phyloP scores from a whole-genome alignment of 1,140 invertebrate species.

The Eufriesea mexicana region DNA sequence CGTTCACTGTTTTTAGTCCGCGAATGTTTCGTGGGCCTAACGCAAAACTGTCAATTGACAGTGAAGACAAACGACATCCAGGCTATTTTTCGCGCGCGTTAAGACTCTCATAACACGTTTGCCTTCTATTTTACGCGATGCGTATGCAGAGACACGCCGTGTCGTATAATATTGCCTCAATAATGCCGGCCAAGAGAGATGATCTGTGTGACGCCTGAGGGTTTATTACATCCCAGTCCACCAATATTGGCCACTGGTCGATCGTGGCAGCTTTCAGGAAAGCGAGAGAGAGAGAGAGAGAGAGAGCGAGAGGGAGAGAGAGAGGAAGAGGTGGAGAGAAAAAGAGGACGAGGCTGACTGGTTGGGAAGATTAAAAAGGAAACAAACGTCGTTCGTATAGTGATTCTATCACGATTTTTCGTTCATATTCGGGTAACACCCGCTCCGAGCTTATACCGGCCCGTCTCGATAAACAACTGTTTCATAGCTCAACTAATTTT shows the following conservation, averaged over 20 bases:
- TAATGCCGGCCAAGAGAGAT: slow-evolving; percentile 57
- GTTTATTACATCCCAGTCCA: slow-evolving; percentile 65
- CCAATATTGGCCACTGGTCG: slow-evolving; percentile 66
- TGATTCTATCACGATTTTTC: slow-evolving; percentile 30
- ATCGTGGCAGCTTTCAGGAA: slow-evolving; percentile 47
- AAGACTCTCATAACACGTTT: slow-evolving; percentile 49
- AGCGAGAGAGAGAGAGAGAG: neutral
- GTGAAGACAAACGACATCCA: neutral
- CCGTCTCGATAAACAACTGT: slow-evolving; percentile 13
- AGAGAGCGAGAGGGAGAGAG: neutral
- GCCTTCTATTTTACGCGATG: slow-evolving; percentile 53
- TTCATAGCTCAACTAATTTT: slow-evolving; percentile 8
- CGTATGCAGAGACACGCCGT: slow-evolving; percentile 43
- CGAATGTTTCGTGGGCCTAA: neutral
- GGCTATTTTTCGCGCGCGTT: neutral
- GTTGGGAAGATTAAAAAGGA: slow-evolving; percentile 35
- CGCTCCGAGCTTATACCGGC: neutral
- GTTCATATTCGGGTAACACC: neutral
- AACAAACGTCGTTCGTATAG: slow-evolving; percentile 17
- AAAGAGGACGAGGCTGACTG: neutral
- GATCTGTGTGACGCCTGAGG: slow-evolving; percentile 62
- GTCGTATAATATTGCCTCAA: slow-evolving; percentile 66
- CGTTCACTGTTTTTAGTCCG: no score
- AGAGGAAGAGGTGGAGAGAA: neutral
- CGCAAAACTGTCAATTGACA: neutral